Base-by-base conservation (phyloP, 2,888 invertebrate genomes). In the Pseudeuparius sepicola region DNA sequence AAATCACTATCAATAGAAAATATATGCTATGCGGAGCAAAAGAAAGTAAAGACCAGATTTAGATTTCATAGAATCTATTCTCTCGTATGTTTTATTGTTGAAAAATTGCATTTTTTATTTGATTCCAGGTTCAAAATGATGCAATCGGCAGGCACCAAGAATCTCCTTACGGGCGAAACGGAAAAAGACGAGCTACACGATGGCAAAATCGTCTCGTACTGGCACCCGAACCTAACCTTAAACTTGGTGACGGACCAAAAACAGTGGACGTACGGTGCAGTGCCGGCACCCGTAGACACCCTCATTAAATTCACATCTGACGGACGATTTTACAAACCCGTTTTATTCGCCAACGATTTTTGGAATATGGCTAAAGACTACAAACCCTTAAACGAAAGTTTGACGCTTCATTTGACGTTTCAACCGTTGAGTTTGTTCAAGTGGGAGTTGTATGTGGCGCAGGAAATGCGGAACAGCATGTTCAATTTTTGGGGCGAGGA, bases 341-440 rank as follows among this genome's bases (percentile, higher is more conserved):
- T 96, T 25, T 66, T 98, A 26, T 96, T 86, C 59, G 70, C 88
- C 40, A 99, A 99, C 67, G 94, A 96, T 52, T 99, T 94, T 60
- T 99, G 98, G 98, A 99, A 99, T 58, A 79, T 99, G 71, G 79
- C 89, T 58, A 73, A 87, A 39, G 96, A 97, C 54, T 97, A 96
- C 66, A 75, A 78, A 41, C 89, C 92, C 0, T 76, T 98, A 36
- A 73, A 83, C 33, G 86, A 90, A 1, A 76, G 84, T 5, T 73
- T 78, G 50, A 75, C 68, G 51, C 65, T 92, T 11, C 70, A 72
- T 42, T 52, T 90, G 39, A 84, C 81, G 9, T 86, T 75, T 56
- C 86, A 92, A 56, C 98, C 98, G 0, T 64, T 99, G 41, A 88
- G 92, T 36, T 69, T 99, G 50, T 92, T 98, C 61, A 94, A 92